Base-by-base conservation (phyloP, 2,113 vertebrate species). In the Ovis canadensis region DNA sequence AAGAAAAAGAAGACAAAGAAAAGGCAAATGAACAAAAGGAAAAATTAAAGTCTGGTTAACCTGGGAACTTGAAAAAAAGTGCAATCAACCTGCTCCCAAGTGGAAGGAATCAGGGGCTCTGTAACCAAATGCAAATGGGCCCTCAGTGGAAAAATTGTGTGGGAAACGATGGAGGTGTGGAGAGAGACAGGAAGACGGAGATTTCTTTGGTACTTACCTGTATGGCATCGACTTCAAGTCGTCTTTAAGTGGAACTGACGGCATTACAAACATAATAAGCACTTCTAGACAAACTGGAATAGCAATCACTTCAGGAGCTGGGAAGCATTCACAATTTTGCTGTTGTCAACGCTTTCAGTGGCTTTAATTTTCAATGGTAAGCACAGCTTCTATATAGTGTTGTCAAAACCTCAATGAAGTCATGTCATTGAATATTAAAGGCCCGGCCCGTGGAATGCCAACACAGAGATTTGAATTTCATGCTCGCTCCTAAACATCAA, bases 401-500 rank as follows among this genome's bases (percentile, higher is more conserved):
- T 99, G 99, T 99, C 99, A 99, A 99, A 99, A 98, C 98, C 0
- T 50, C 99, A 99, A 99, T 99, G 98, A 99, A 99, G 99, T 99
- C 99, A 99, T 99, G 99, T 99, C 99, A 99, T 98, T 99, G 99
- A 99, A 99, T 99, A 99, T 99, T 99, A 99, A 99, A 99, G 99
- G 9, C 2, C 96, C 98, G 97, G 98, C 97, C 98, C 45, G 83
- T 0, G 0, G 98, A 99, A 99, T 99, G 98, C 99, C 99, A 99
- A 99, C 98, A 98, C 97, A 97, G 96, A 98, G 98, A 99, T 99
- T 98, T 99, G 98, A 99, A 99, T 99, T 99, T 99, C 99, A 99
- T 99, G 98, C 98, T 98, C 91, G 82, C 98, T 98, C 98, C 98
- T 99, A 99, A 99, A 98, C 99, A 99, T 99, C 99, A 98, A 99